phyloP scores from a whole-genome alignment of 2,113 vertebrate genomes.

The Alligator sinensis region DNA sequence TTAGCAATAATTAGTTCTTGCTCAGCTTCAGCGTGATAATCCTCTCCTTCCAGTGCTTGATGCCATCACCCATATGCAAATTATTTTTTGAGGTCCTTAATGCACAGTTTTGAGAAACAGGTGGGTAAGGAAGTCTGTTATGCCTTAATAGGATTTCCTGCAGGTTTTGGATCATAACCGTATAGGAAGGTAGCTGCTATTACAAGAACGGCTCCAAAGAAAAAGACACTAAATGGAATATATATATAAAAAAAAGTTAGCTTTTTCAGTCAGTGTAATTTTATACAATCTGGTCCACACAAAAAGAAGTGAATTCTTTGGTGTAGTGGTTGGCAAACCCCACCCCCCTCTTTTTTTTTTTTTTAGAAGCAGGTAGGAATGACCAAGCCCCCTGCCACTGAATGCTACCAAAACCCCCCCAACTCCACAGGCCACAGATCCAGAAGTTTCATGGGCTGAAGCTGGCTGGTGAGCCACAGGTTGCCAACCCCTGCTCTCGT shows the following conservation, averaged over 20 bases:
- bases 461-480: no score
- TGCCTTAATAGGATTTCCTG: slow-evolving; percentile 90
- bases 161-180: slow-evolving; percentile 90
- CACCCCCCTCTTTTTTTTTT: no score
- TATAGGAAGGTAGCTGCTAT: slow-evolving; percentile 96
- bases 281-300: neutral
- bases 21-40: slow-evolving; percentile 40
- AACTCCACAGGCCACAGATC: no score
- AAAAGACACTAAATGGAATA: slow-evolving; percentile 87
- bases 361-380: no score
- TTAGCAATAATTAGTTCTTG: neutral
- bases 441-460: no score
- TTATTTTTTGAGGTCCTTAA: slow-evolving; percentile 45
- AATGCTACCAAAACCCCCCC: no score
- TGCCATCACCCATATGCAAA: slow-evolving; percentile 34
- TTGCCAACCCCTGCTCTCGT: neutral
- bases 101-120: slow-evolving; percentile 55
- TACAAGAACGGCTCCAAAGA: slow-evolving; percentile 92
- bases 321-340: no score
- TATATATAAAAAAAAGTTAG: slow-evolving; percentile 45
- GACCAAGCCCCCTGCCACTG: no score
- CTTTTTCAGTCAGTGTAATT: neutral
- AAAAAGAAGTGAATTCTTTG: neutral
- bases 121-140: slow-evolving; percentile 67
- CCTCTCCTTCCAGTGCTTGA: slow-evolving; percentile 53